Evolutionary conservation across 1,140 invertebrate genomes (phyloP), one percentile per base, ranked within the genome.

Genomic region (Phthorimaea operculella): DNA sequence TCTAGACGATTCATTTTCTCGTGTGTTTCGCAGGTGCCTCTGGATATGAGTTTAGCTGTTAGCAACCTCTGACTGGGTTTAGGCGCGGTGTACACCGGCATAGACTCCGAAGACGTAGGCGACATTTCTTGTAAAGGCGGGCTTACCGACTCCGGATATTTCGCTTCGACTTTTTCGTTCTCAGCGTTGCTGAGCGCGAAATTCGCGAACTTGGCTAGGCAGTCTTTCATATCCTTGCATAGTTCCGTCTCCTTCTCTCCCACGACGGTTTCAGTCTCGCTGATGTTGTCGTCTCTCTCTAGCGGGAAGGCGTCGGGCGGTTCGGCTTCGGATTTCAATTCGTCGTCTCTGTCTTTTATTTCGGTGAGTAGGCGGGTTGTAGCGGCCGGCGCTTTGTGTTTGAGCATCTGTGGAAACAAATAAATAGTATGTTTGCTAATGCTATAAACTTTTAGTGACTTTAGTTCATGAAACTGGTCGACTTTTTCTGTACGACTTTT

Each of bases 41-140:
- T 66, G n/a, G 65, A 66, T 10, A 81, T 39, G 17, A 81, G 74
- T 28, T 80, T 79, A 0, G 81, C 77, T 0, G 69, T 59, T 15
- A 83, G 33, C 15, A 82, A 54, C 50, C 75, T 58, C 44, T 74
- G 72, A 14, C 59, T 75, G 0, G 74, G 68, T 59, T 83, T 83
- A 0, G 76, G 71, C 12, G 14, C 16, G 0, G 63, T 66, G 36
- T 74, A 85, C 0, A 77, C 64, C 0, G 79, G 81, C 62, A 74
- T 69, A 0, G 76, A 69, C 57, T 80, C 79, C 0, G 73, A 68
- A 0, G 71, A 76, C 0, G 81, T 81, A 0, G 81, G 81, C 0
- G 81, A 85, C 73, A 79, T 75, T 53, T 85, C 78, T 33, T 85
- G 82, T 1, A 85, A 42, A 11, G 82, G 82, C 0, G 80, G 80